Evolutionary conservation across 1,140 invertebrate species (phyloP), one percentile per base, ranked within the genome.

Genomic region (Papilio helenus): DNA sequence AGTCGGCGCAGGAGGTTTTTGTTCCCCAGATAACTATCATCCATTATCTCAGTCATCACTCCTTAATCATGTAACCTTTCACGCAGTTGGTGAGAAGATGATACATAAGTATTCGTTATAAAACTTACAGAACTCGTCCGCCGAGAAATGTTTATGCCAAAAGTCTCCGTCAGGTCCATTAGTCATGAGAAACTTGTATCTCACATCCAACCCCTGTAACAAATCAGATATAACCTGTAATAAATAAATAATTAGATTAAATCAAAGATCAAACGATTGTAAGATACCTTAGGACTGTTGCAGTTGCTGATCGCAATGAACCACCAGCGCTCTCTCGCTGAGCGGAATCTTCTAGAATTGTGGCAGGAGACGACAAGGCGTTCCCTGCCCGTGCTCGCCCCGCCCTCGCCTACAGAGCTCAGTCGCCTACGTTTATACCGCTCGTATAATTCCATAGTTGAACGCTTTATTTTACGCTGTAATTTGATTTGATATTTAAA

Each of bases 111-210:
- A 46, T 46, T 18, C n/a, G 14, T 51, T 51, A 18, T 18, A 55
- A 34, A 34, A 77, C 97, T 97, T 96, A 98, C 98, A 98, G 92
- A 98, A 98, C 95, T 99, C 97, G 93, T 99, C 98, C 55, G 98
- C 98, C 0, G 98, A 98, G 89, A 98, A 98, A 90, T 99, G 98
- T 87, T 97, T 96, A 86, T 96, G 96, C 97, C 97, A 98, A 83
- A 97, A 97, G 88, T 97, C 97, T 0, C 96, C 96, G 16, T 95
- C 94, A 1, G 96, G 94, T 9, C 97, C 97, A 93, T 99, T 99
- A 1, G 97, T 98, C 97, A 99, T 96, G 73, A 96, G 91, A 80
- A 98, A 96, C 80, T 95, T 95, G 86, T 98, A 98, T 65, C 95
- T 95, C 1, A 97, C 86, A 84, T 97, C 95, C 72, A 97, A 90